Base-by-base conservation (phyloP, 1,140 invertebrate species). In the Rhynchophorus ferrugineus region DNA sequence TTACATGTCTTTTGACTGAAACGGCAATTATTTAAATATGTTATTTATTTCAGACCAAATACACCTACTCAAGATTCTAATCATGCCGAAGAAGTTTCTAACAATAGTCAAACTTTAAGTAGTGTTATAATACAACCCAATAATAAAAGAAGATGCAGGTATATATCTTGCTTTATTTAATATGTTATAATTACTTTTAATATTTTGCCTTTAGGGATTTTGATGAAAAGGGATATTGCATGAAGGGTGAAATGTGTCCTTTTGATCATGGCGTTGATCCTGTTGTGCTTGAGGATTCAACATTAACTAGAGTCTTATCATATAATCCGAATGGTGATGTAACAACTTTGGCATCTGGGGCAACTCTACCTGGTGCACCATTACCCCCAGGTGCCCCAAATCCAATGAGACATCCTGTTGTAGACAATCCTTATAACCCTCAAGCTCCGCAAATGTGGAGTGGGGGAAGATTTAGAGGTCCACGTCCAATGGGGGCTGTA, bases 181-280 rank as follows among this genome's bases (percentile, higher is more conserved):
- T 19, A 1, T 44, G 9, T 29, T 29, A 11, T 29, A 29, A 29
- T 29, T 11, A 6, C 19, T 41, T 41, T 41, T 41, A 9, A 11
- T 17, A 3, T 1, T 9, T 44, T 8, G 11, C 6, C 19, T 54
- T 21, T n/a, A 49, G 53, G 44, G 84, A 87, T 68, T 87, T 83
- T 63, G 83, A 87, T 66, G 83, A 70, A 43, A 67, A 68, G 50
- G 56, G 94, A 2, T 95, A 89, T 66, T 98, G 95, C 69, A 91
- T 96, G 81, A 77, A 89, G 20, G 94, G 94, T 6, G 93, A 97
- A 71, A 78, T 92, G 38, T 98, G 95, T 72, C 91, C 88, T 13
- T 98, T 82, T 76, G 93, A 97, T 74, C 94, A 98, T 73, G 94
- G 95, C 11, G 78, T 80, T 2, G 93, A 97, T 73, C 93, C 94